Conservation (phyloP, 30 jellyfish, hydroid and myxozoan species). For the Aurelia aurita complex sp. Pacific region DNA sequence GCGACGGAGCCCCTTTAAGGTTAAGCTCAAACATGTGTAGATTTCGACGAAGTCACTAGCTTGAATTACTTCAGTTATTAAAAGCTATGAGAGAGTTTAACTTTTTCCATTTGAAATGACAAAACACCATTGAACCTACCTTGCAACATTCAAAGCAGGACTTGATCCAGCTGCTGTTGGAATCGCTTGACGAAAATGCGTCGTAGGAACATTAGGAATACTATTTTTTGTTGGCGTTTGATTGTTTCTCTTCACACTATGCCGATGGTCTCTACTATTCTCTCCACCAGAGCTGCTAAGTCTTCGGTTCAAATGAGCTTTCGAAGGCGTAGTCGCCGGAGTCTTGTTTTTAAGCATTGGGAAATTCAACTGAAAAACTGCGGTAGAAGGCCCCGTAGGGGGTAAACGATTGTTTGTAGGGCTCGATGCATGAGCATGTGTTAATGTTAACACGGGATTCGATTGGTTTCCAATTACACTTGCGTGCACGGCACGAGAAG, state of each 20-base stretch:
- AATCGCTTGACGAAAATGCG: constrained; percentile 67
- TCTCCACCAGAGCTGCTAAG: constrained; percentile 32
- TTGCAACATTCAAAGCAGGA: constrained; percentile 45
- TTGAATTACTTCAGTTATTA: too few species aligned
- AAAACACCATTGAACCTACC: constrained; percentile 2
- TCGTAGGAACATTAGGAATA: constrained; percentile 28
- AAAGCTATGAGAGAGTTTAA: too few species aligned
- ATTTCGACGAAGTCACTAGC: too few species aligned
- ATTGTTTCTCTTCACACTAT: constrained; percentile 34
- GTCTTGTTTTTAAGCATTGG: constrained; percentile 73
- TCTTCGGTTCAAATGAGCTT: constrained; percentile 49
- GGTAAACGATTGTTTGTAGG: constrained; percentile 72
- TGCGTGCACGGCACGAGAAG: not conserved
- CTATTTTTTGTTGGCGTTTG: constrained; percentile 35
- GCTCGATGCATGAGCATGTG: constrained; percentile 6
- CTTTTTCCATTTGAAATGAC: too few species aligned
- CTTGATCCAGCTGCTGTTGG: constrained; percentile 43
- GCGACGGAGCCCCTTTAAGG: too few species aligned
- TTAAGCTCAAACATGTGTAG: too few species aligned
- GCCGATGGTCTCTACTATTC: constrained; percentile 49
- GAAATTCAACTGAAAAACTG: constrained; percentile 89
- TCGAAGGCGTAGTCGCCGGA: constrained; percentile 47
- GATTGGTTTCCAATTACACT: constrained; percentile 7
- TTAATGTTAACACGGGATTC: constrained; percentile 4
- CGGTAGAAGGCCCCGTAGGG: constrained; percentile 92